These are phyloP conservation scores for Pissodes strobi DNA, from an alignment of 1,140 invertebrate genomes.

Conservation along the genomic window DNA sequence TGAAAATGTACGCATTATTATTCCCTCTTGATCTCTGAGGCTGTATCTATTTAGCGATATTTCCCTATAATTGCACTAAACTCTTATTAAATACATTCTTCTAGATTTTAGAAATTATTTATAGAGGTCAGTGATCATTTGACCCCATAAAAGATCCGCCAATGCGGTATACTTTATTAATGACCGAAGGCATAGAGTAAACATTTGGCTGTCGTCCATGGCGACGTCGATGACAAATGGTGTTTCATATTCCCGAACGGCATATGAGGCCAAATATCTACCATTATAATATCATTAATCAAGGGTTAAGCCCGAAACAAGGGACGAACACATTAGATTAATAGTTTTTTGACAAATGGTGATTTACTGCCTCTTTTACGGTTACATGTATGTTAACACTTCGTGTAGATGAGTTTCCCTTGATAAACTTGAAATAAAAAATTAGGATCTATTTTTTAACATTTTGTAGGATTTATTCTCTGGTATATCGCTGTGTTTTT, in stretches of 20 bases:
- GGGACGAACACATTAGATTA: conserved; percentile 32
- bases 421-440: too few species aligned
- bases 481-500: too few species aligned
- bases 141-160: conserved; percentile 9
- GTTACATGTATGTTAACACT: conserved; percentile 34
- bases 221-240: conserved; percentile 25
- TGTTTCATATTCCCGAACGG: conserved; percentile 29
- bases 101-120: too few species aligned
- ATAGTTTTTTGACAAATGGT: conserved; percentile 36
- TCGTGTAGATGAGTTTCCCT: background rate
- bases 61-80: too few species aligned
- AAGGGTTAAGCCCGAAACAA: conserved; percentile 27
- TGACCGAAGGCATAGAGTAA: conserved; percentile 14
- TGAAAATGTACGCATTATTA: too few species aligned
- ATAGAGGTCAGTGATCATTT: too few species aligned
- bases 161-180: conserved; percentile 18
- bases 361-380: conserved; percentile 31
- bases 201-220: conserved; percentile 18
- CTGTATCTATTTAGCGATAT: too few species aligned
- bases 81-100: too few species aligned
- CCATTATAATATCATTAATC: conserved; percentile 35
- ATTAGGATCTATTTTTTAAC: too few species aligned
- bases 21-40: too few species aligned
- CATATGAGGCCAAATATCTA: conserved; percentile 34
- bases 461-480: too few species aligned